Evolutionary conservation across 2,797 vertebrate species (phyloP).

Genomic region (Lutjanus campechanus): DNA sequence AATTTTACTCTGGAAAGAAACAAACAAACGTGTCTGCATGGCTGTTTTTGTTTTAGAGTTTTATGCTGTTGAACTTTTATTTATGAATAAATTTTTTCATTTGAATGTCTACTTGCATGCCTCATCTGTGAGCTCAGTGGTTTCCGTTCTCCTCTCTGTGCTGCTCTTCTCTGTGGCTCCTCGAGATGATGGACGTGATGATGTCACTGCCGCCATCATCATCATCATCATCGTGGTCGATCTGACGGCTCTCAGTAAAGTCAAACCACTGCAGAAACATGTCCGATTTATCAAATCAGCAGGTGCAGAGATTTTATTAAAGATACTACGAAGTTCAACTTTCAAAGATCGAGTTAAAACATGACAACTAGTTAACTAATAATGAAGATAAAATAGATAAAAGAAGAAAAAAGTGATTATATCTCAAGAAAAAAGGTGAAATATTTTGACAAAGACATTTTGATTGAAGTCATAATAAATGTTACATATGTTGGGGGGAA

Average conservation of each 20-base stretch:
- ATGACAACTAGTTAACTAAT: no score
- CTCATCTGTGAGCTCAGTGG: conserved; percentile 69
- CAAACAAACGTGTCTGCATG: conserved; percentile 72
- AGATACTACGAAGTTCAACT: neutral
- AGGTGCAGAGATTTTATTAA: no score
- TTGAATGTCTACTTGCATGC: conserved; percentile 77
- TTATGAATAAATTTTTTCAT: conserved; percentile 84
- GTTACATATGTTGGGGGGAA: no score
- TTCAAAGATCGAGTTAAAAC: neutral
- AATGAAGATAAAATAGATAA: no score
- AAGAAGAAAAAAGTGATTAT: no score
- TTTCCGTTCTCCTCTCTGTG: conserved; percentile 42
- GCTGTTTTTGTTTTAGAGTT: conserved; percentile 60
- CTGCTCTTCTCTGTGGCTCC: conserved; percentile 46
- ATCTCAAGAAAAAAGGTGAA: no score
- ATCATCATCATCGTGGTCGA: conserved; percentile 16
- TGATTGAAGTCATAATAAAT: no score
- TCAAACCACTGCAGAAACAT: conserved; percentile 48
- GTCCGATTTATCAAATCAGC: conserved; percentile 11
- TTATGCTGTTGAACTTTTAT: conserved; percentile 72
- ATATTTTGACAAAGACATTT: no score
- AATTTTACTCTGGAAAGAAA: conserved; percentile 45
- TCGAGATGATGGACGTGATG: conserved; percentile 14
- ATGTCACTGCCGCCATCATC: conserved; percentile 5
- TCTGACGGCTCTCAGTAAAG: conserved; percentile 2